phyloP scores from a whole-genome alignment of 2,888 invertebrate genomes.

The Fragum fragum region DNA sequence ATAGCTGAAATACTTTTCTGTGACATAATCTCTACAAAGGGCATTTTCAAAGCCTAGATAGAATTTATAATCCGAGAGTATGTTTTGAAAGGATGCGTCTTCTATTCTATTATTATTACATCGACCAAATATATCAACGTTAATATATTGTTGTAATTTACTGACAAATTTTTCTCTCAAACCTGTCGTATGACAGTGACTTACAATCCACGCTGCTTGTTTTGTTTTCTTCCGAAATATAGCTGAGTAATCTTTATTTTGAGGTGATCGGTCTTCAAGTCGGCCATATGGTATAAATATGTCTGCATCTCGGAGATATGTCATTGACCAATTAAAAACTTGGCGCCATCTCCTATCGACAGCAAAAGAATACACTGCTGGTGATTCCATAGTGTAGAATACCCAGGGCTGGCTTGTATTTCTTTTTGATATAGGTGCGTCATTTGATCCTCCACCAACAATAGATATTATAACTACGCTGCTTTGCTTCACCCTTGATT shows the following conservation, averaged over 20 bases:
- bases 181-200: constrained; percentile 61
- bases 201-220: constrained; percentile 61
- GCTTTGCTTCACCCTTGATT: constrained; percentile 16
- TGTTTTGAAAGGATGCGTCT: constrained; percentile 22
- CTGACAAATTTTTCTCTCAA: constrained; percentile 75
- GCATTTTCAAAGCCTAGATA: constrained; percentile 77
- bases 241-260: constrained; percentile 45
- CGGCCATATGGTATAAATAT: constrained; percentile 65
- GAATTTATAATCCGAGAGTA: constrained; percentile 50
- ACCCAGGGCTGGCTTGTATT: constrained; percentile 50
- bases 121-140: constrained; percentile 86
- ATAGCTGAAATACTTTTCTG: constrained; percentile 72
- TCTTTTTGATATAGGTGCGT: constrained; percentile 1
- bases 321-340: constrained; percentile 44
- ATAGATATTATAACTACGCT: constrained; percentile 42
- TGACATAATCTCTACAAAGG: constrained; percentile 73
- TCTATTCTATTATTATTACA: constrained; percentile 74
- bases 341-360: constrained; percentile 35
- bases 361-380: background rate
- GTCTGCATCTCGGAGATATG: constrained; percentile 69
- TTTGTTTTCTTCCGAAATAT: constrained; percentile 53
- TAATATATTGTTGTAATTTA: constrained; percentile 94
- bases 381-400: constrained; percentile 48
- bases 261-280: background rate
- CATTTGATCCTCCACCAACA: constrained; percentile 10